Conservation (phyloP, 2,888 invertebrate species). For the Odontocerum albicorne region DNA sequence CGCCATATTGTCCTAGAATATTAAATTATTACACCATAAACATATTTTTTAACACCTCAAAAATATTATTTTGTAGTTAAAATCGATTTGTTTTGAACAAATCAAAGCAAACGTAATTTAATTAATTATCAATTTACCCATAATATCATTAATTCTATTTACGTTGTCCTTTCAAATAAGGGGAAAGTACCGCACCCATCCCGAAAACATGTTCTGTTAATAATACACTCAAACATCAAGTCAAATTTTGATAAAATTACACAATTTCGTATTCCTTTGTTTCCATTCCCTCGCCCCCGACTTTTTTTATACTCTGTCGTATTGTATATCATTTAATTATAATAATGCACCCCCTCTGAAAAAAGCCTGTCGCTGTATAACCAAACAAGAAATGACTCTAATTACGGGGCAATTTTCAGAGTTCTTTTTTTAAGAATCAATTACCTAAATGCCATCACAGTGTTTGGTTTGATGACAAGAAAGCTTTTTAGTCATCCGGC, state of each 20-base stretch:
- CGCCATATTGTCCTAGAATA: no score
- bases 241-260: constrained; percentile 17
- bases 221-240: neutral
- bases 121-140: no score
- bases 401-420: constrained; percentile 2
- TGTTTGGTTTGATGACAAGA: constrained; percentile 1
- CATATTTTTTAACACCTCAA: no score
- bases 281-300: neutral
- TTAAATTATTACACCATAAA: no score
- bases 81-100: no score
- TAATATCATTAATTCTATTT: no score
- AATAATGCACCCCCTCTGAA: constrained; percentile 11
- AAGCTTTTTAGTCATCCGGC: no score
- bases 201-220: neutral
- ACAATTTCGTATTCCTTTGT: constrained; percentile 11
- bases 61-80: no score
- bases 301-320: neutral
- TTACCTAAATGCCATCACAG: constrained; percentile 9
- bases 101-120: no score
- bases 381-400: constrained; percentile 6
- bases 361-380: neutral
- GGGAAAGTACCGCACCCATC: no score
- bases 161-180: no score
- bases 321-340: constrained; percentile 17
- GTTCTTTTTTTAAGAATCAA: constrained; percentile 12